Evolutionary conservation across 1,140 invertebrate species (phyloP).

Genomic region (Acromyrmex heyeri): DNA sequence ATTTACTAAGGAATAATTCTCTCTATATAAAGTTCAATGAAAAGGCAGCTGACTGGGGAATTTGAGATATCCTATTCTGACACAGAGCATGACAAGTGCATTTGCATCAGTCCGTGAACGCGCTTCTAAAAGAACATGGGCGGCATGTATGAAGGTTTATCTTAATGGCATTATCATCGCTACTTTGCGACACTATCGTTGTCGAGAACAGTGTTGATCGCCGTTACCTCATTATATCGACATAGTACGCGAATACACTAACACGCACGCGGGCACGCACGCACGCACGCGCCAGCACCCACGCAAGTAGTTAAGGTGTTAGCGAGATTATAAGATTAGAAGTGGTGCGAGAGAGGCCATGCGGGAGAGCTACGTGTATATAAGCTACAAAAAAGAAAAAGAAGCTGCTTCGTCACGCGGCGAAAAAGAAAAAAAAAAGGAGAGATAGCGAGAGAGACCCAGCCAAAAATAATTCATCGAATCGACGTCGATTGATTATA

Average conservation of each 20-base stretch:
- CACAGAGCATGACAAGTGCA: slow-evolving; percentile 9
- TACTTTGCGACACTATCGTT: slow-evolving; percentile 1
- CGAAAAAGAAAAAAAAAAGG: slow-evolving; percentile 34
- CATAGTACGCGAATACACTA: slow-evolving; percentile 46
- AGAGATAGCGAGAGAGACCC: slow-evolving; percentile 53
- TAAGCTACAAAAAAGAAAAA: slow-evolving; percentile 53
- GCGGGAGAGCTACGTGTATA: slow-evolving; percentile 66
- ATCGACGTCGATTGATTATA: not conserved
- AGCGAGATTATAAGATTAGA: slow-evolving; percentile 75
- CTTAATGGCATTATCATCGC: slow-evolving; percentile 7
- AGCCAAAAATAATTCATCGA: no score
- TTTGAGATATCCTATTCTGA: not conserved
- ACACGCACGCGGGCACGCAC: slow-evolving; percentile 59
- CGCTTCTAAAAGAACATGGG: not conserved
- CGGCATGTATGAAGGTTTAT: not conserved
- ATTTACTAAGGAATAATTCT: not conserved
- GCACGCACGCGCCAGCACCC: slow-evolving; percentile 69
- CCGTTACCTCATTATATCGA: slow-evolving; percentile 53
- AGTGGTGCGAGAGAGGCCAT: slow-evolving; percentile 69
- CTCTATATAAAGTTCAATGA: not conserved
- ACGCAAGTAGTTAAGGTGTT: slow-evolving; percentile 73
- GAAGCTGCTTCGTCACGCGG: slow-evolving; percentile 65
- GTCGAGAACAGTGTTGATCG: slow-evolving; percentile 39
- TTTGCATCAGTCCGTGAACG: slow-evolving; percentile 6
- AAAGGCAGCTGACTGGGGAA: not conserved